Conservation (phyloP, 2,888 invertebrate genomes). For the Synanthedon vespiformis region DNA sequence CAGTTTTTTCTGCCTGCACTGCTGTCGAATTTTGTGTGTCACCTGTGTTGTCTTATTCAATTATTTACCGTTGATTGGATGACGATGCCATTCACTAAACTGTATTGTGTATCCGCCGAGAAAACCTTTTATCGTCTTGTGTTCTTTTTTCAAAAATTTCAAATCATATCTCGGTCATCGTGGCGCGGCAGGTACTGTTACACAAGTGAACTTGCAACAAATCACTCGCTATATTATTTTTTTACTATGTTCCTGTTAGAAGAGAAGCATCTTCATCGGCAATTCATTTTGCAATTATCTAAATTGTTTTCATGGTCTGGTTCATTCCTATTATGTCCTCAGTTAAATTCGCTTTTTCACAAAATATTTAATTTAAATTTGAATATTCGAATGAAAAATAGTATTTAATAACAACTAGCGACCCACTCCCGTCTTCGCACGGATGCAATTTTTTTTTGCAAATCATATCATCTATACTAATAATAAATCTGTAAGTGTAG, state of each 20-base stretch:
- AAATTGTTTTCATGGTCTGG: slow-evolving; percentile 33
- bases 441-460: no score
- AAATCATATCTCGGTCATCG: slow-evolving; percentile 45
- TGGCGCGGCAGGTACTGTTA: slow-evolving; percentile 41
- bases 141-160: slow-evolving; percentile 37
- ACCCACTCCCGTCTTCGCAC: no score
- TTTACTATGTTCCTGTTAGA: slow-evolving; percentile 16
- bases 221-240: slow-evolving; percentile 35
- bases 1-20: slow-evolving; percentile 4
- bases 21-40: slow-evolving; percentile 2
- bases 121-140: slow-evolving; percentile 26
- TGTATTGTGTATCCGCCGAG: slow-evolving; percentile 32
- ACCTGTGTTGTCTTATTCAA: slow-evolving; percentile 22
- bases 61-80: slow-evolving; percentile 43
- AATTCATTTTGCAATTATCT: slow-evolving; percentile 32
- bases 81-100: slow-evolving; percentile 29
- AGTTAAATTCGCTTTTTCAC: slow-evolving; percentile 11
- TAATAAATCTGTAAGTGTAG: no score
- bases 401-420: no score
- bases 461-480: no score
- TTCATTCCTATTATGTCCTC: slow-evolving; percentile 23
- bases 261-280: slow-evolving; percentile 15
- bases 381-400: no score
- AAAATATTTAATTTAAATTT: no score
- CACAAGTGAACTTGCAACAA: slow-evolving; percentile 28